These are phyloP conservation scores for Synchiropus splendidus DNA, from an alignment of 2,113 vertebrate species.

Conservation along the genomic window DNA sequence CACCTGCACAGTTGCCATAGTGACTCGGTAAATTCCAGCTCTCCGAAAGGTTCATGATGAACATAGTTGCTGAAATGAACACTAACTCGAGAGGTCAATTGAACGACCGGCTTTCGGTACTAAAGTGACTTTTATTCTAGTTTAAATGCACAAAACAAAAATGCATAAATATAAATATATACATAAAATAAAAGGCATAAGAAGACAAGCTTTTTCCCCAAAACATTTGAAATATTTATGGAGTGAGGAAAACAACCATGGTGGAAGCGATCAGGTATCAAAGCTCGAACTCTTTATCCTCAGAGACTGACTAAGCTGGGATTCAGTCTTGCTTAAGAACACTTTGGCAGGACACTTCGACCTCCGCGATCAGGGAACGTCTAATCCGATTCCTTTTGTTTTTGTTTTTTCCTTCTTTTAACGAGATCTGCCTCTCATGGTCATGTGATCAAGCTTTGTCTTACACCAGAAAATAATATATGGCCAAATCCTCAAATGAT, in stretches of 20 bases:
- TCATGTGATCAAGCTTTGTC: neutral
- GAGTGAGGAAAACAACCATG: neutral
- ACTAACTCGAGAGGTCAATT: too few species aligned
- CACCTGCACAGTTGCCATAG: too few species aligned
- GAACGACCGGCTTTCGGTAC: too few species aligned
- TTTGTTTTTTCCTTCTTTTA: neutral
- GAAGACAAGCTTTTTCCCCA: too few species aligned
- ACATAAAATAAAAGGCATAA: too few species aligned
- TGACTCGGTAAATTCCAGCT: too few species aligned
- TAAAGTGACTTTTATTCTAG: too few species aligned
- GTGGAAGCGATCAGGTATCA: neutral
- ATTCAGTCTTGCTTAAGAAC: conserved; percentile 10
- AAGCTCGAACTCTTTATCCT: neutral
- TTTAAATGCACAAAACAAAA: too few species aligned
- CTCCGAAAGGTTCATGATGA: too few species aligned
- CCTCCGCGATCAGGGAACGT: conserved; percentile 6
- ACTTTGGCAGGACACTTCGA: conserved; percentile 20
- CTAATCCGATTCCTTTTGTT: neutral
- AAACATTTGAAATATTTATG: too few species aligned
- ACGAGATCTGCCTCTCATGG: neutral
- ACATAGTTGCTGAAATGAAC: too few species aligned
- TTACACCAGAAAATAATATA: neutral
- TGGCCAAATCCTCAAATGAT: neutral
- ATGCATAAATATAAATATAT: too few species aligned
- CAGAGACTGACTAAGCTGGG: neutral